phyloP scores from a whole-genome alignment of 2,797 vertebrate genomes.

The Crenichthys baileyi region DNA sequence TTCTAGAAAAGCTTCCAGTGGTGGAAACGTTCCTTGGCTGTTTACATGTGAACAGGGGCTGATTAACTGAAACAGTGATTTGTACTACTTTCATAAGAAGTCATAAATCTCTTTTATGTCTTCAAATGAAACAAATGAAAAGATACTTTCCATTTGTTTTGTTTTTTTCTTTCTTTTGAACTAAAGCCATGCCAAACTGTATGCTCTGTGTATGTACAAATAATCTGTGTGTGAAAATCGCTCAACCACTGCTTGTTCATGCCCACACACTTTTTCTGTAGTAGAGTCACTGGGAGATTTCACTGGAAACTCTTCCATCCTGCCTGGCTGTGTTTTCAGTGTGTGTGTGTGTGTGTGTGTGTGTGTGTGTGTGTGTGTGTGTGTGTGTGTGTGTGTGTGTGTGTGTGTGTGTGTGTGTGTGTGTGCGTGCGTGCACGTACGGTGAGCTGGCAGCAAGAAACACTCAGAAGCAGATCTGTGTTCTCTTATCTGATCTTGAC shows the following conservation, averaged over 20 bases:
- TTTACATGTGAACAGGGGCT: not conserved
- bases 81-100: not conserved
- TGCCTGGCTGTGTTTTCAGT: constrained; percentile 21
- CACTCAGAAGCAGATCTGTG: constrained; percentile 55
- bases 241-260: constrained; percentile 57
- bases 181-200: not conserved
- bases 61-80: not conserved
- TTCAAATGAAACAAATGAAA: not conserved
- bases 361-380: constrained; percentile 25
- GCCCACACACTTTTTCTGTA: constrained; percentile 68
- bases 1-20: not conserved
- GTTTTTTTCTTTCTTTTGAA: not conserved
- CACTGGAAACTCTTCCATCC: constrained; percentile 65
- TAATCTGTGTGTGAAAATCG: constrained; percentile 53
- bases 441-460: constrained; percentile 25
- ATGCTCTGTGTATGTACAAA: constrained; percentile 29
- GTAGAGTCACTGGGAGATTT: constrained; percentile 64
- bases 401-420: constrained; percentile 7
- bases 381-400: constrained; percentile 25
- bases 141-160: too few species aligned
- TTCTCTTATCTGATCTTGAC: constrained; percentile 58
- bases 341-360: constrained; percentile 6
- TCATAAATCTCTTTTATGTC: not conserved
- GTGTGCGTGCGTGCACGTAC: constrained; percentile 24
- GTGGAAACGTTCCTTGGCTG: not conserved